phyloP scores from a whole-genome alignment of 1,140 invertebrate species.

The Brachionus paranguensis region DNA sequence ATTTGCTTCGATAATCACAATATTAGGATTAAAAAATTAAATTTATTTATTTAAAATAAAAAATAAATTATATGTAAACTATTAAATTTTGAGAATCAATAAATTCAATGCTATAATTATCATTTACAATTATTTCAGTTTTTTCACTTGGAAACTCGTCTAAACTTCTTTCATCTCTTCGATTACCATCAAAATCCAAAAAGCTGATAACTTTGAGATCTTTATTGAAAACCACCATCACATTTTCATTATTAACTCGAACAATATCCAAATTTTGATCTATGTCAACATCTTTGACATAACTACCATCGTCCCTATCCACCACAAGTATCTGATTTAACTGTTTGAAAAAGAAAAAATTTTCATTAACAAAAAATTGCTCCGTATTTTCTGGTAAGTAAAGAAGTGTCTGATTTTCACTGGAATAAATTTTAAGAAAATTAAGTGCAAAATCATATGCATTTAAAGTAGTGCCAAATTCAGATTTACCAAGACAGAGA shows the following conservation, averaged over 20 bases:
- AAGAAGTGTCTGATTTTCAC: neutral
- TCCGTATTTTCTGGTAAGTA: neutral
- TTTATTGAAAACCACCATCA: neutral
- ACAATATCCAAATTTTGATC: neutral
- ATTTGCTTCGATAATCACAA: neutral
- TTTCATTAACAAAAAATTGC: neutral
- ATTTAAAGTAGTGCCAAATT: neutral
- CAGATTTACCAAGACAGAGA: neutral
- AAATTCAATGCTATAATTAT: neutral
- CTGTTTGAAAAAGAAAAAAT: neutral
- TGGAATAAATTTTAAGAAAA: slow-evolving; percentile 5
- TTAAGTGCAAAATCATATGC: neutral
- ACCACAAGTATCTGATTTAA: neutral
- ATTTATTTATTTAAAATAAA: neutral
- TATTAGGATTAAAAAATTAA: neutral
- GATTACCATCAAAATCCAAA: neutral
- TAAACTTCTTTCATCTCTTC: neutral
- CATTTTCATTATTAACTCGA: neutral
- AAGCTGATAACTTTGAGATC: neutral
- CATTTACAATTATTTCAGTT: neutral
- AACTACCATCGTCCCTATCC: neutral
- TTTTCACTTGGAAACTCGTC: neutral
- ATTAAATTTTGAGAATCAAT: slow-evolving; percentile 9
- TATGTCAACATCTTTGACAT: neutral
- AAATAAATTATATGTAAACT: neutral